Conservation (phyloP, 2,797 vertebrate genomes). For the Cuculus canorus region DNA sequence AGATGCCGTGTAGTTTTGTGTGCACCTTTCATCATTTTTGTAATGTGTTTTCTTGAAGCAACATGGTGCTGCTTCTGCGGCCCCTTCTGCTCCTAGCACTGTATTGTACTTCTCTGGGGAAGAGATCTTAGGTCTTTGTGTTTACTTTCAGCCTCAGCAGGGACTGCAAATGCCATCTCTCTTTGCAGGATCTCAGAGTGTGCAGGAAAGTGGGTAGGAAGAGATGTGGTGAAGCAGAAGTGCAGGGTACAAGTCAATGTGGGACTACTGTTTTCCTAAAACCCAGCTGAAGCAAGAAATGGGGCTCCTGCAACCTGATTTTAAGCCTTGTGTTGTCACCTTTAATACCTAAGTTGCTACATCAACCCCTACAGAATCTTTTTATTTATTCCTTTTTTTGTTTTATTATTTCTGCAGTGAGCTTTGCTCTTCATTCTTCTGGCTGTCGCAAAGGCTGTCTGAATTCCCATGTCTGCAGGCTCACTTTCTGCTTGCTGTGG, state of each 20-base stretch:
- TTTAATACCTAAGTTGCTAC: not conserved
- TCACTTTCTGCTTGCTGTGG: not conserved
- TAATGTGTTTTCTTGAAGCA: not conserved
- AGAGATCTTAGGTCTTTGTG: not conserved
- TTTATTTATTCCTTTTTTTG: not conserved
- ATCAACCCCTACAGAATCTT: not conserved
- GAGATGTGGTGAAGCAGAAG: not conserved
- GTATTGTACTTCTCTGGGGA: not conserved
- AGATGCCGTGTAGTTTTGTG: not conserved
- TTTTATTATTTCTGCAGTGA: not conserved
- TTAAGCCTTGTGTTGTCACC: not conserved
- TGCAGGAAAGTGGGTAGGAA: not conserved
- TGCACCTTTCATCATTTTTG: not conserved
- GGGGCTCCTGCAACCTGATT: not conserved
- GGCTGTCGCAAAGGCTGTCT: conserved; percentile 13
- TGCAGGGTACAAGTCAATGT: rapidly evolving
- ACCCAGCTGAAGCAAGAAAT: not conserved
- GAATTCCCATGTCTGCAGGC: conserved; percentile 31
- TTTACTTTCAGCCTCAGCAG: not conserved
- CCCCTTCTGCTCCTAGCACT: not conserved
- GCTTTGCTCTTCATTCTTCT: not conserved
- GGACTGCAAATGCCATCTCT: rapidly evolving
- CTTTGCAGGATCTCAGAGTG: not conserved
- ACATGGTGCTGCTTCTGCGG: not conserved
- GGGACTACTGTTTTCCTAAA: not conserved